Evolutionary conservation across 2,113 vertebrate genomes (phyloP).

Genomic region (Caranx ignobilis): DNA sequence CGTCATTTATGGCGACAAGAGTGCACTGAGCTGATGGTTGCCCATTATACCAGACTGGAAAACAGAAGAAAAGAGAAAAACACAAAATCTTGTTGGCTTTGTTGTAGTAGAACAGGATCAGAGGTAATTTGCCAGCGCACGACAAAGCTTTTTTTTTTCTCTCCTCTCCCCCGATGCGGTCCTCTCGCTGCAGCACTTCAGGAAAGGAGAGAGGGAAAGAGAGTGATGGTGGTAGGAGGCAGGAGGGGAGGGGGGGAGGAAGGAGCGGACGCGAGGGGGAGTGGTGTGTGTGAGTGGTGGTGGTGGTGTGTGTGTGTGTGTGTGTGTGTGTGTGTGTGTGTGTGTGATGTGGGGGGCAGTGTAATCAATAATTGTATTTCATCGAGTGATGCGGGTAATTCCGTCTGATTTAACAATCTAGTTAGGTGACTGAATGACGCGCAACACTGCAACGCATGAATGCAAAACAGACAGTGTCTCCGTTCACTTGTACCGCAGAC

Average conservation of each 20-base stretch:
- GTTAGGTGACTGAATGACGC: constrained; percentile 66
- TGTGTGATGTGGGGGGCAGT: not conserved
- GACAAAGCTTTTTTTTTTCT: constrained; percentile 52
- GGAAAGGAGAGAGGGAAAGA: constrained; percentile 61
- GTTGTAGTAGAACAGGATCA: constrained; percentile 61
- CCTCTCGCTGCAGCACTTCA: constrained; percentile 85
- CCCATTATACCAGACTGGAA: constrained; percentile 69
- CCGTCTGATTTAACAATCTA: constrained; percentile 78
- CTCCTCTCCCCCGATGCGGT: constrained; percentile 67
- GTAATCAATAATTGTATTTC: constrained; percentile 85
- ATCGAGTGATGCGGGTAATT: constrained; percentile 84
- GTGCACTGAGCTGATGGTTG: constrained; percentile 45
- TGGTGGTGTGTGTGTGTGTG: no score
- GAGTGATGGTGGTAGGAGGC: constrained; percentile 12
- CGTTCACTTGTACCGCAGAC: constrained; percentile 4
- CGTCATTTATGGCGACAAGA: constrained; percentile 69
- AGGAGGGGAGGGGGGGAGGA: not conserved
- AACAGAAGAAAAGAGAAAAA: not conserved
- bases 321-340: no score
- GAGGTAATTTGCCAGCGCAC: constrained; percentile 67
- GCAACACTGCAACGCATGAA: constrained; percentile 52
- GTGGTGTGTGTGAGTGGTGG: no score
- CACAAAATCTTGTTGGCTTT: constrained; percentile 36
- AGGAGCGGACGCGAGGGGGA: not conserved
- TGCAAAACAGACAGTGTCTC: constrained; percentile 31